A percentile compares a stretch with the other conserved stretches of the same genome.
phyloP scores from a whole-genome alignment of 2,797 vertebrate genomes.

The Anableps anableps region DNA sequence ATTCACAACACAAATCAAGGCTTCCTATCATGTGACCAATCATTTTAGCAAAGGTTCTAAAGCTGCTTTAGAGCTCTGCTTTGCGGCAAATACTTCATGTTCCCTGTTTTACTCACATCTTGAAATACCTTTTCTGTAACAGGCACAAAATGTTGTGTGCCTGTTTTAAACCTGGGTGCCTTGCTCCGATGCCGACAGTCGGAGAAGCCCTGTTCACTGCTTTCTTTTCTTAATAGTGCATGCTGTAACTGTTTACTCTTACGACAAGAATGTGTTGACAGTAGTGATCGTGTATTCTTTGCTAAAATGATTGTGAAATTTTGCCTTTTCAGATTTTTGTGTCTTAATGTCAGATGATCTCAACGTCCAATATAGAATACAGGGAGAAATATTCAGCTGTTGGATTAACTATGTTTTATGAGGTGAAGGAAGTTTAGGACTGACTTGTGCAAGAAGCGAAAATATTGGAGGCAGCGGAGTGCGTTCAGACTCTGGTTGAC shows the following conservation, averaged over 20 bases:
- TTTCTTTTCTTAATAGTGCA: neutral
- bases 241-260: neutral
- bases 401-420: neutral
- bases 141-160: neutral
- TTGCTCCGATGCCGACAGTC: conserved; percentile 9
- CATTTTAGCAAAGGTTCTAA: conserved; percentile 46
- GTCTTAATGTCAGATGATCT: neutral
- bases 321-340: neutral
- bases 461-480: neutral
- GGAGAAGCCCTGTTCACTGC: neutral
- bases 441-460: neutral
- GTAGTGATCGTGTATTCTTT: conserved; percentile 6
- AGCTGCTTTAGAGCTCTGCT: conserved; percentile 20
- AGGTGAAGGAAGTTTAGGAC: neutral
- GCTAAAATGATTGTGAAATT: neutral
- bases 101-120: neutral
- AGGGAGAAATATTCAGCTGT: neutral
- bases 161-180: conserved; percentile 8
- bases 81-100: conserved; percentile 23
- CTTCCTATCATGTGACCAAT: neutral
- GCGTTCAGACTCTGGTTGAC: neutral
- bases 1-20: conserved; percentile 8
- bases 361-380: neutral
- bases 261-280: conserved; percentile 13
- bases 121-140: conserved; percentile 8